Evolutionary conservation across 1,140 invertebrate genomes (phyloP), one percentile per base, ranked within the genome.

Genomic region (Macrocentrus cingulum): DNA sequence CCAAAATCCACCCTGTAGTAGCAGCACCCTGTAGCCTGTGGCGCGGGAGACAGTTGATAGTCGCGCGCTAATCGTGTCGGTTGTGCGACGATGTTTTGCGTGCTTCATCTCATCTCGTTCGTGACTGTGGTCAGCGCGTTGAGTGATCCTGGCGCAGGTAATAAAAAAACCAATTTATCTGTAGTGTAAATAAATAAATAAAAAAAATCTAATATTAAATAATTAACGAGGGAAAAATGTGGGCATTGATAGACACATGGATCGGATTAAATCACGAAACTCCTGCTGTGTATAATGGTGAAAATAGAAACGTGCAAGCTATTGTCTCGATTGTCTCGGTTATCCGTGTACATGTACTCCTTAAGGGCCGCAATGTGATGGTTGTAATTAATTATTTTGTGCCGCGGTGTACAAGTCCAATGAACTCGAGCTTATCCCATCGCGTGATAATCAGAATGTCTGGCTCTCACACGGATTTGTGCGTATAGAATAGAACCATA

Each of bases 121-220:
- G 67, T 67, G 65, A 70, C 70, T 60, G 69, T 71, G 67, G 69
- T 67, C 54, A 71, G 66, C 55, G 75, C 70, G 58, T 60, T 75
- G 37, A 77, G 69, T 62, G 76, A 80, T 69, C 70, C 72, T 44
- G 64, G 69, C 51, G 48, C 74, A 71, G 77, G 77, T 78, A 77
- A 76, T 70, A 50, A 25, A 49, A 49, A 56, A 42, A 22, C 11
- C 53, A 49, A 54, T 23, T 23, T 11, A 42, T 20, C 34, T 11
- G 1, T 52, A 9, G 23, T 9, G 34, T 32, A 49, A 49, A 34
- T n/a, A 1, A 50, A 23, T 48, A 15, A 25, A 32, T 8, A 44
- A 15, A 20, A 44, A 29, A 29, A 29, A 29, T 50, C 36, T 34
- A 7, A 11, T 44, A 20, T 19, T n/a, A n/a, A n/a, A n/a, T n/a